Conservation (phyloP, 2,888 invertebrate genomes). For the Lamellibrachia satsuma region DNA sequence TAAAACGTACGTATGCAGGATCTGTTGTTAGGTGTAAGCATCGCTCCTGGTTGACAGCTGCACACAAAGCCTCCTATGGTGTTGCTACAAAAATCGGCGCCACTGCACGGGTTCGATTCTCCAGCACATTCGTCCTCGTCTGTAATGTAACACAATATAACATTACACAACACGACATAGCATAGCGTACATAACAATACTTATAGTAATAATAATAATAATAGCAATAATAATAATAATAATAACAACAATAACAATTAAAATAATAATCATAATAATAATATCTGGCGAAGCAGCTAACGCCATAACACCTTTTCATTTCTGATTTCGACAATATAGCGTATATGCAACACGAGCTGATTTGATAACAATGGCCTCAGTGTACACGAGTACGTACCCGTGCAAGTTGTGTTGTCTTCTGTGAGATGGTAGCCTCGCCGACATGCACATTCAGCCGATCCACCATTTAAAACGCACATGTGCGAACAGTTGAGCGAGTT, state of each 20-base stretch:
- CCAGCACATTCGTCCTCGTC: not conserved
- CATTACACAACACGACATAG: not conserved
- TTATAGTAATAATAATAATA: too few species aligned
- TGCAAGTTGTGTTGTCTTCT: not conserved
- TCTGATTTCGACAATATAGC: too few species aligned
- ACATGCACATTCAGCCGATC: not conserved
- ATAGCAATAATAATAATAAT: too few species aligned
- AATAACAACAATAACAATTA: too few species aligned
- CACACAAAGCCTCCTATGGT: not conserved
- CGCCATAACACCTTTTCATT: too few species aligned
- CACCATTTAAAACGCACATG: not conserved
- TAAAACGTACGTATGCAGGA: constrained; percentile 7
- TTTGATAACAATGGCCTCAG: not conserved
- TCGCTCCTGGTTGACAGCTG: not conserved
- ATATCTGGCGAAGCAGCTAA: too few species aligned
- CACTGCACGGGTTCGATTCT: not conserved
- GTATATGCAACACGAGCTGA: too few species aligned
- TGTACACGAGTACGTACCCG: not conserved
- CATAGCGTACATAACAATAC: not conserved
- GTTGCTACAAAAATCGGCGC: not conserved
- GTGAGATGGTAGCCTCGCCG: not conserved
- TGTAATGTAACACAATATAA: not conserved
- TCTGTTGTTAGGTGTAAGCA: not conserved
- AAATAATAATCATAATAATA: too few species aligned
- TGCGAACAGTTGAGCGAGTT: not conserved